Conservation (phyloP, 2,888 invertebrate genomes). For the Lepidochrysops patricia region DNA sequence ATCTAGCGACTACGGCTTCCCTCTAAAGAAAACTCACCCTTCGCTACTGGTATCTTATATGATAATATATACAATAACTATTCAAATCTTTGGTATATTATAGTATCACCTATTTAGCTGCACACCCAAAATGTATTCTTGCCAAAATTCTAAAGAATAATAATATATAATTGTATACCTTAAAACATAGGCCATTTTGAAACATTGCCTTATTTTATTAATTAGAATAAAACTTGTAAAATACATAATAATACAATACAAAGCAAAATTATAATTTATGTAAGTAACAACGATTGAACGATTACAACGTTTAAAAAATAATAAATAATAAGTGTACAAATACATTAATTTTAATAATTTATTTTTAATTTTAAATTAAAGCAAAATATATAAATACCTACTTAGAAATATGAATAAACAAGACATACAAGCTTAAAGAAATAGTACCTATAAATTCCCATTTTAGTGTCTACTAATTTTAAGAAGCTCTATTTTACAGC, state of each 20-base stretch:
- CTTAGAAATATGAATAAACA: no score
- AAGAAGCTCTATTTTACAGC: neutral
- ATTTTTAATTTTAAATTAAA: no score
- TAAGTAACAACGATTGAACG: no score
- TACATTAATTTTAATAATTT: no score
- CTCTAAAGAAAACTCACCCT: no score
- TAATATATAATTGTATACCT: neutral
- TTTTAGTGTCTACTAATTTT: neutral
- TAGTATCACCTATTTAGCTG: neutral
- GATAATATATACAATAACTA: neutral
- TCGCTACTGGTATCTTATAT: no score
- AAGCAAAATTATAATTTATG: neutral
- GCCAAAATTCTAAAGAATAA: neutral
- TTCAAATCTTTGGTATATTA: neutral
- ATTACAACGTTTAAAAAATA: no score
- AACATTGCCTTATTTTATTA: constrained; percentile 6
- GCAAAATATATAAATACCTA: no score
- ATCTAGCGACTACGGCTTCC: no score
- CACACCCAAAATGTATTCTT: neutral
- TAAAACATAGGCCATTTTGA: neutral
- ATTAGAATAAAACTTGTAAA: neutral
- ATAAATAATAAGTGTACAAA: no score
- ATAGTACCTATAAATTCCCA: no score
- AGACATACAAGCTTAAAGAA: neutral
- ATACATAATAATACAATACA: neutral